Evolutionary conservation across 2,888 invertebrate genomes (phyloP).

Genomic region (Therioaphis trifolii): DNA sequence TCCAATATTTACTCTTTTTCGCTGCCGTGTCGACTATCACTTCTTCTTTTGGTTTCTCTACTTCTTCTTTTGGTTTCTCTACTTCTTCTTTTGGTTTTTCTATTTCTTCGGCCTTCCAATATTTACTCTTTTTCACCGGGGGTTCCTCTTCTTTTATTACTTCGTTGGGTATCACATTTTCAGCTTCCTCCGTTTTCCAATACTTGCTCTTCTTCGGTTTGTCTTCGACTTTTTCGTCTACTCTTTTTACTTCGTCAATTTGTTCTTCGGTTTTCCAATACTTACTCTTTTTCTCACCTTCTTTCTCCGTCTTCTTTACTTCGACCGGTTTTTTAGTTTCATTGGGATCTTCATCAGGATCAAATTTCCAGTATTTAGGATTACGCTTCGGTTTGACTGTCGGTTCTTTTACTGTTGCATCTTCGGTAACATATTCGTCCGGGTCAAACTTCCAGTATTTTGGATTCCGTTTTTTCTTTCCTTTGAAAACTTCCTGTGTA

Average conservation of each 20-base stretch:
- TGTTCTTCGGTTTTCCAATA: neutral
- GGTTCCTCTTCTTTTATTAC: conserved; percentile 18
- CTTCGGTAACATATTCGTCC: conserved; percentile 66
- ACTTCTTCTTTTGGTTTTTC: conserved; percentile 27
- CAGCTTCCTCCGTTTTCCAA: conserved; percentile 66
- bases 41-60: too few relatives aligned
- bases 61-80: too few relatives aligned
- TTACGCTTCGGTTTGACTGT: conserved; percentile 64
- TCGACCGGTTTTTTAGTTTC: conserved; percentile 67
- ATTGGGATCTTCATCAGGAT: conserved; percentile 65
- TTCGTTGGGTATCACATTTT: neutral
- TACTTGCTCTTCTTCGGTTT: conserved; percentile 39
- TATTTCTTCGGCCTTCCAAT: conserved; percentile 45
- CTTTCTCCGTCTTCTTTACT: conserved; percentile 62
- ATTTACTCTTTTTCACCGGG: conserved; percentile 30
- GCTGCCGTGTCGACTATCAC: too few relatives aligned
- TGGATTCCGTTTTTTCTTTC: conserved; percentile 66
- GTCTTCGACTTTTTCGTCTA: conserved; percentile 16
- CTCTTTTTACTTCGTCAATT: neutral
- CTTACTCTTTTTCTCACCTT: conserved; percentile 12
- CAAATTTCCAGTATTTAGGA: conserved; percentile 64
- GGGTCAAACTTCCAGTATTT: conserved; percentile 65
- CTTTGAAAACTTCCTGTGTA: conserved; percentile 53
- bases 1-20: conserved; percentile 52
- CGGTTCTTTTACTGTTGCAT: conserved; percentile 66